These are phyloP conservation scores for Lapara coniferarum DNA, from an alignment of 2,888 invertebrate genomes.

Conservation along the genomic window DNA sequence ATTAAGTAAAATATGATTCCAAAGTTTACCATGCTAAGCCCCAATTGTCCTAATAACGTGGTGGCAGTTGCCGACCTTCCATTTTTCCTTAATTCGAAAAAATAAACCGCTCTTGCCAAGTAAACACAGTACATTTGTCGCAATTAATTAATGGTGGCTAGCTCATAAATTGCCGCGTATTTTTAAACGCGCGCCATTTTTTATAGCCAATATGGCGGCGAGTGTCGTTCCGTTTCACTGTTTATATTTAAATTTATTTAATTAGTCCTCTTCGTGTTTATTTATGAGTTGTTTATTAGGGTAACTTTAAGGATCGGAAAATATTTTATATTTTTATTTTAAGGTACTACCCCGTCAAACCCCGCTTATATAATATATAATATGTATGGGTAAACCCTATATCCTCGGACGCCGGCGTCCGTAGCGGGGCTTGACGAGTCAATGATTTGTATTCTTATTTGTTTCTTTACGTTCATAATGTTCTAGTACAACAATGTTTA, in stretches of 20 bases:
- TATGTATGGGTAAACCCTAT: no score
- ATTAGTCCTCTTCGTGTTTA: conserved; percentile 51
- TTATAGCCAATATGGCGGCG: conserved; percentile 41
- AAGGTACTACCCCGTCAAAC: no score
- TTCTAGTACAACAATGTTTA: no score
- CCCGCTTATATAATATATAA: no score
- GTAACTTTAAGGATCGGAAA: conserved; percentile 16
- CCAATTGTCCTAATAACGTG: background rate
- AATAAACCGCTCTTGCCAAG: conserved; percentile 11
- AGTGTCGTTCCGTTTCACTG: conserved; percentile 49
- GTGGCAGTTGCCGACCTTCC: background rate
- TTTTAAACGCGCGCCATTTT: conserved; percentile 40
- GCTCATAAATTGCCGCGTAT: conserved; percentile 39
- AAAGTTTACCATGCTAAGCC: background rate
- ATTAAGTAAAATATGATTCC: no score
- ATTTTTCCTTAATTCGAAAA: background rate
- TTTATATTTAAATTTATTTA: conserved; percentile 61
- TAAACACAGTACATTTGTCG: conserved; percentile 24
- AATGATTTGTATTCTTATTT: no score
- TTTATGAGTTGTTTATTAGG: conserved; percentile 43
- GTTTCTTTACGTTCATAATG: no score
- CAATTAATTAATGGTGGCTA: conserved; percentile 20
- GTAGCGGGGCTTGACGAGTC: no score
- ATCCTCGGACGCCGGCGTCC: no score
- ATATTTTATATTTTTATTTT: background rate